Evolutionary conservation across 1,140 invertebrate genomes (phyloP).

Genomic region (Drosophila triauraria): DNA sequence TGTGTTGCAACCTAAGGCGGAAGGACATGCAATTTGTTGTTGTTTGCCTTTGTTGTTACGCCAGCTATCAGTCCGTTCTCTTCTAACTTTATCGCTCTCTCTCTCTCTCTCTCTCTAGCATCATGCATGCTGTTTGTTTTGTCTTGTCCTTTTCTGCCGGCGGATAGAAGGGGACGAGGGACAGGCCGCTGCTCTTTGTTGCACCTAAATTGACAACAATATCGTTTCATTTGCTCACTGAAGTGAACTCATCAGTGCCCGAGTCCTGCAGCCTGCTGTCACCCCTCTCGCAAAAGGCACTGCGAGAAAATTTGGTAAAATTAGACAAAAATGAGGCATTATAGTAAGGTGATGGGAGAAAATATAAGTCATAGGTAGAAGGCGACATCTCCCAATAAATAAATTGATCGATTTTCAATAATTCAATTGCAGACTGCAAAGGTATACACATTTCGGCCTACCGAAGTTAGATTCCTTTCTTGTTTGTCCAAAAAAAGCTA

Average conservation of each 20-base stretch:
- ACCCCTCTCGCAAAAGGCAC: background rate
- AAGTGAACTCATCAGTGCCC: constrained; percentile 80
- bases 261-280: constrained; percentile 41
- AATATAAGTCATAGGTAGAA: background rate
- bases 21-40: constrained; percentile 83
- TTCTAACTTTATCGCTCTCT: background rate
- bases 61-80: background rate
- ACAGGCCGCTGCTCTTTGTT: constrained; percentile 74
- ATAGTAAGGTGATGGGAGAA: background rate
- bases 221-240: constrained; percentile 83
- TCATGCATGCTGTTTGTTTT: constrained; percentile 79
- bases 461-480: too few relatives aligned
- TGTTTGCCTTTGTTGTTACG: constrained; percentile 72
- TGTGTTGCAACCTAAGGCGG: constrained; percentile 75
- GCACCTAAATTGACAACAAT: constrained; percentile 83
- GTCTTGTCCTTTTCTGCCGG: constrained; percentile 57
- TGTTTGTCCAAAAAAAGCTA: too few relatives aligned
- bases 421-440: too few relatives aligned
- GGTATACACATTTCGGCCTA: too few relatives aligned
- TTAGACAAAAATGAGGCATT: background rate
- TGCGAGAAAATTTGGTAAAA: background rate
- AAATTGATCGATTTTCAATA: too few relatives aligned
- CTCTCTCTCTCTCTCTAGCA: constrained; percentile 25
- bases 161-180: background rate
- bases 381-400: background rate